Evolutionary conservation across 2,113 vertebrate species (phyloP).

Genomic region (Varanus salvator): DNA sequence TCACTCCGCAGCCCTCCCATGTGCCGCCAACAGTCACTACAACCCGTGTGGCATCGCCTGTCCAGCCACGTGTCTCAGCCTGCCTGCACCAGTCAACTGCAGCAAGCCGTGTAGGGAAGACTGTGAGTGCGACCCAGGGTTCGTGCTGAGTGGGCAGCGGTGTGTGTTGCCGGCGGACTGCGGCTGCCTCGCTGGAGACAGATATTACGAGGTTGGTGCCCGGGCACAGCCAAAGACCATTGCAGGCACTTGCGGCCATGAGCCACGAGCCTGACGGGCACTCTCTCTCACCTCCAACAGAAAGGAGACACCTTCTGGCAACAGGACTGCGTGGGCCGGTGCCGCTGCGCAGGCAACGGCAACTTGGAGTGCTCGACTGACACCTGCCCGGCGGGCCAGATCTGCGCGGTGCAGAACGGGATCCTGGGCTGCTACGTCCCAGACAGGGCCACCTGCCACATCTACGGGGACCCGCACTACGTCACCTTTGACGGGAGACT

Average conservation of each 20-base stretch:
- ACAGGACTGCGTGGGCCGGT: constrained; percentile 75
- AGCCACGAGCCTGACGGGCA: constrained; percentile 53
- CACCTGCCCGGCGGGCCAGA: constrained; percentile 72
- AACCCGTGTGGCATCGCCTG: constrained; percentile 69
- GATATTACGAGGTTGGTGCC: constrained; percentile 69
- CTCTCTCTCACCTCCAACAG: constrained; percentile 61
- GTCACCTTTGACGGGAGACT: constrained; percentile 85
- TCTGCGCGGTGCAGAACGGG: constrained; percentile 80
- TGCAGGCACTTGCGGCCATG: not conserved
- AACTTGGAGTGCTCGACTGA: constrained; percentile 66
- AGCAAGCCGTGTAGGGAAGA: constrained; percentile 73
- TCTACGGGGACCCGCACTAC: constrained; percentile 89
- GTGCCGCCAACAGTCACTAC: constrained; percentile 74
- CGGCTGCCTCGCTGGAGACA: constrained; percentile 71
- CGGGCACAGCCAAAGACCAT: fast-evolving
- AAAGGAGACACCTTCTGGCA: constrained; percentile 71
- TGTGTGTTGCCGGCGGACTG: constrained; percentile 69
- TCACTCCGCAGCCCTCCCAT: constrained; percentile 63
- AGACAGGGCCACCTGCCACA: constrained; percentile 77
- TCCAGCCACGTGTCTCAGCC: constrained; percentile 66
- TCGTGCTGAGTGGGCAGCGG: constrained; percentile 68
- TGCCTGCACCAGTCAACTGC: constrained; percentile 52
- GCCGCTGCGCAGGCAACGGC: constrained; percentile 75
- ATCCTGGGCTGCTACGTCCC: constrained; percentile 78
- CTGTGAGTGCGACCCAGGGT: constrained; percentile 74